Evolutionary conservation across 2,888 invertebrate genomes (phyloP), one percentile per base, ranked within the genome.

Genomic region (Dynastes hyllus): DNA sequence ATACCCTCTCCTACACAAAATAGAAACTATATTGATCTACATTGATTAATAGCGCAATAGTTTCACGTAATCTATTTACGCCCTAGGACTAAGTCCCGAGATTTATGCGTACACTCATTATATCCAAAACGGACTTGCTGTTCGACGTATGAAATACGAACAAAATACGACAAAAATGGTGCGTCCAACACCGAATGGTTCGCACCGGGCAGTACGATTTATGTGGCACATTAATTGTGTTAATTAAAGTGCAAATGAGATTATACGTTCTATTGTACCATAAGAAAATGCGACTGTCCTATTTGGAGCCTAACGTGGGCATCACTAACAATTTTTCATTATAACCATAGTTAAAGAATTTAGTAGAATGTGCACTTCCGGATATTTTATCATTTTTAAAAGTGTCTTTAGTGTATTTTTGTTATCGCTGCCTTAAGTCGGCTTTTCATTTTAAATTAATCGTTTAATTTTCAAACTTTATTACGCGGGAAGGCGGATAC

Each of bases 31-130:
- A 76, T 79, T 76, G 79, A 79, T 79, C 50, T 76, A 79, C 75
- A 45, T 75, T 79, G 79, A 79, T 79, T 79, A 79, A 79, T 79
- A 79, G 76, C 51, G 61, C 79, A 76, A 76, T 69, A 67, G 75
- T 79, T 76, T 79, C 67, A 69, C 67, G 70, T 76, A 79, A 79
- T 76, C 69, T 79, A 67, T 76, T 76, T 76, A 79, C 79, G 79
- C 79, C 79, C 67, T 55, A 69, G 79, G 79, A 61, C 13, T 63
- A 29, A 51, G 50, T 55, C 16, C 29, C 50, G 32, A 78, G 78
- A 79, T 79, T 79, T 79, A 79, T 79, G 79, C 45, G 69, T 50
- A 53, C 61, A 45, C 55, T 63, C 71, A 71, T 63, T 78, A 78
- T 70, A 70, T 61, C 58, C 71, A 71, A 69, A 71, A 78, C 71